Evolutionary conservation across 2,113 vertebrate genomes (phyloP).

Genomic region (Corapipo altera): DNA sequence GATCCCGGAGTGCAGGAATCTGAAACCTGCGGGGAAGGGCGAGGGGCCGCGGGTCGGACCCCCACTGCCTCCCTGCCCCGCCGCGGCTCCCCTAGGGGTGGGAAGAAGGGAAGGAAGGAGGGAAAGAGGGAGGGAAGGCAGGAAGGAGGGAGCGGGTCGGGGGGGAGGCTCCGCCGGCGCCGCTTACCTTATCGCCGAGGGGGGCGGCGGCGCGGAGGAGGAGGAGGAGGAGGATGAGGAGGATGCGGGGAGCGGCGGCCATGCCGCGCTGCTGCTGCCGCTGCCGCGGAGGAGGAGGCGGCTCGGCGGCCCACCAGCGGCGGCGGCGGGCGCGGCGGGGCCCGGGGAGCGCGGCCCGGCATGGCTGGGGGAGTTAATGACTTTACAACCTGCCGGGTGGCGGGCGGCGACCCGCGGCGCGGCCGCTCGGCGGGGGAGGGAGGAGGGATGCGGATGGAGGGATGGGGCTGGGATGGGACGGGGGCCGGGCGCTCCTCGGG

Average conservation of each 20-base stretch:
- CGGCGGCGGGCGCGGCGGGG: neutral
- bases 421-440: neutral
- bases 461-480: neutral
- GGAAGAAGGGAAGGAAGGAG: neutral
- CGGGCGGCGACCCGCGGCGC: conserved; percentile 47
- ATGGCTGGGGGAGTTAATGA: conserved; percentile 72
- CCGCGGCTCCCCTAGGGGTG: neutral
- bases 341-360: conserved; percentile 34
- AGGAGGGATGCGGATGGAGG: neutral
- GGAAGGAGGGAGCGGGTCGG: neutral
- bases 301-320: conserved; percentile 22
- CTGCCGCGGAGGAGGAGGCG: conserved; percentile 1
- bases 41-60: neutral
- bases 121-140: neutral
- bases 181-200: conserved; percentile 62
- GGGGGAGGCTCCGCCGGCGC: neutral
- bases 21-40: neutral
- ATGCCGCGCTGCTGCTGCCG: conserved; percentile 38
- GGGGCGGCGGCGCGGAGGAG: conserved; percentile 4
- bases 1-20: neutral
- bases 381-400: conserved; percentile 73
- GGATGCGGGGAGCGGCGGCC: conserved; percentile 28
- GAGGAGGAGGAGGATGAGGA: neutral
- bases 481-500: neutral
- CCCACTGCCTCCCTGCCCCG: neutral